A percentile compares a stretch with the other conserved stretches of the same genome.
phyloP scores from a whole-genome alignment of 2,888 invertebrate species.

The Microctonus aethiopoides region DNA sequence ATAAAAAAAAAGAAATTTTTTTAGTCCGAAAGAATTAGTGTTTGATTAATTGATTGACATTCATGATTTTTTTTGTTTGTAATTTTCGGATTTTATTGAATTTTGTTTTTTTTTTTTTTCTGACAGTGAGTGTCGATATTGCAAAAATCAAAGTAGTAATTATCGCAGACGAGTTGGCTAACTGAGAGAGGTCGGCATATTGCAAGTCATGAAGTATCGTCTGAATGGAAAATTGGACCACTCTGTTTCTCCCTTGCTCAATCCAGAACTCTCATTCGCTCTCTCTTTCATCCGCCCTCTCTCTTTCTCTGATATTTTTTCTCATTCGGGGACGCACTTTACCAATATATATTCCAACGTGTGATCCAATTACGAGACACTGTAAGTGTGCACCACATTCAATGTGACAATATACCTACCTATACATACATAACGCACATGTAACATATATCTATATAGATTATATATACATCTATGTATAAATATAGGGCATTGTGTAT shows the following conservation, averaged over 20 bases:
- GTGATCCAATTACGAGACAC: constrained; percentile 59
- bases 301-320: neutral
- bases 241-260: constrained; percentile 28
- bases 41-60: neutral
- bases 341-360: constrained; percentile 52
- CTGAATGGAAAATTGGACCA: constrained; percentile 63
- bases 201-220: constrained; percentile 51
- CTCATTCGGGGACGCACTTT: constrained; percentile 37
- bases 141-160: constrained; percentile 55
- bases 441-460: neutral
- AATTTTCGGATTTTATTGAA: too few relatives aligned
- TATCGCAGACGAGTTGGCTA: constrained; percentile 38
- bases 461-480: neutral
- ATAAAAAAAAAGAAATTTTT: neutral
- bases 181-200: constrained; percentile 48
- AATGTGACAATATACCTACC: neutral
- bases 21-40: neutral
- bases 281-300: constrained; percentile 11
- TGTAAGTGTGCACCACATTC: constrained; percentile 33
- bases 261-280: constrained; percentile 36
- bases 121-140: constrained; percentile 36
- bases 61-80: neutral
- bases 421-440: neutral
- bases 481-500: neutral
- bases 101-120: neutral